phyloP scores from a whole-genome alignment of 2,888 invertebrate species.

The Eupithecia pulchellata region DNA sequence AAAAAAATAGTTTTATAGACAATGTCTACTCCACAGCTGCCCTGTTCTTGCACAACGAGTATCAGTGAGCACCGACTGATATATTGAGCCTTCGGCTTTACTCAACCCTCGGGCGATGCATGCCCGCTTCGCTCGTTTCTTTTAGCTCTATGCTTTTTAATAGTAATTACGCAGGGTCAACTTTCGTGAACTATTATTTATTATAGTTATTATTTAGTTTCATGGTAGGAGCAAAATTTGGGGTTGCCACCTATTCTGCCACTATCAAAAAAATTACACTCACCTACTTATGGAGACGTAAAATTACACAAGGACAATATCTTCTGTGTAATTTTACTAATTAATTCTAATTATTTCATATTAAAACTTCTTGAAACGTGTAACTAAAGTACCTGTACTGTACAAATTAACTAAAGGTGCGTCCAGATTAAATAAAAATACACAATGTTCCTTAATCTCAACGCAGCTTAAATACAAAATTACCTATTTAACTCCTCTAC shows the following conservation, averaged over 20 bases:
- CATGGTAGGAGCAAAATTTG: neutral
- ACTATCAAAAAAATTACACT: neutral
- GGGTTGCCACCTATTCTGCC: neutral
- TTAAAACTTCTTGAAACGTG: neutral
- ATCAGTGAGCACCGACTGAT: slow-evolving; percentile 76
- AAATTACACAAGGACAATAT: neutral
- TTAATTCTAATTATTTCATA: neutral
- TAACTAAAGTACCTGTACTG: too few species aligned
- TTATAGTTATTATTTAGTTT: slow-evolving; percentile 9
- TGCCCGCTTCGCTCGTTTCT: slow-evolving; percentile 30
- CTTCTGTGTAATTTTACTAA: neutral
- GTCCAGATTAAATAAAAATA: too few species aligned
- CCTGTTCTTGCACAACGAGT: slow-evolving; percentile 61
- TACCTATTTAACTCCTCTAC: neutral
- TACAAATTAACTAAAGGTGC: too few species aligned
- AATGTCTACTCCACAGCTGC: slow-evolving; percentile 53
- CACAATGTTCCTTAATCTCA: too few species aligned
- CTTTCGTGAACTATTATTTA: slow-evolving; percentile 35
- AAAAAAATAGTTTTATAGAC: neutral
- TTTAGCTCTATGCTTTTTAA: slow-evolving; percentile 38
- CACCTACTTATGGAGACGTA: neutral
- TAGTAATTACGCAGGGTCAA: slow-evolving; percentile 37
- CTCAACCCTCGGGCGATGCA: slow-evolving; percentile 74
- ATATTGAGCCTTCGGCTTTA: slow-evolving; percentile 79
- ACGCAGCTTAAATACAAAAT: neutral